Percentiles rank a stretch among this genome's conserved stretches.
Evolutionary conservation across 2,888 invertebrate species (phyloP).

Genomic region (Amblyjoppa fuscipennis): DNA sequence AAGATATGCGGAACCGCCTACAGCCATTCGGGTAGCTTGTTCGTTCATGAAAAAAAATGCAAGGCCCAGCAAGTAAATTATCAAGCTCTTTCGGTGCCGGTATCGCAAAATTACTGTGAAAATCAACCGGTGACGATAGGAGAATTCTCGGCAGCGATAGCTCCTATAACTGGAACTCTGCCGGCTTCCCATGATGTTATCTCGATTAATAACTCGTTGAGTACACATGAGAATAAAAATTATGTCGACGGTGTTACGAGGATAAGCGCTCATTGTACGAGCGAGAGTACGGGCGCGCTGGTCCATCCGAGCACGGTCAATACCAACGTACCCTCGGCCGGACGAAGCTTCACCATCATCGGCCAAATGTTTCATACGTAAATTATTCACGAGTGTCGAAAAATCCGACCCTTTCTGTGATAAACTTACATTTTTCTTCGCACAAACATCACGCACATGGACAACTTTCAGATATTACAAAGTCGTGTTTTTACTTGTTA

Average conservation of each 20-base stretch:
- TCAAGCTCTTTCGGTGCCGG: conserved; percentile 67
- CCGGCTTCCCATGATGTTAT: conserved; percentile 69
- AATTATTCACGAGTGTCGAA: conserved; percentile 22
- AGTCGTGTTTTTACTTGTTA: neutral
- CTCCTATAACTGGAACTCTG: conserved; percentile 72
- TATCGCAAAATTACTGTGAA: conserved; percentile 68
- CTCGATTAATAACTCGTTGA: conserved; percentile 64
- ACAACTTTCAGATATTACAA: neutral
- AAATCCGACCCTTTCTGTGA: conserved; percentile 72
- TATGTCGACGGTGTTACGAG: conserved; percentile 71
- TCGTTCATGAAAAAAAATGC: conserved; percentile 81
- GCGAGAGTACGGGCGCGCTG: conserved; percentile 68
- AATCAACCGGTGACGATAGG: conserved; percentile 34
- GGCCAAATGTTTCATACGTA: conserved; percentile 78
- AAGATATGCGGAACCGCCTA: conserved; percentile 82
- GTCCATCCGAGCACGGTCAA: conserved; percentile 70
- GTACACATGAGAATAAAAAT: conserved; percentile 66
- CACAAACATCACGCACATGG: neutral
- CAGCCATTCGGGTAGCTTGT: conserved; percentile 82
- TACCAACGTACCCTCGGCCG: conserved; percentile 71
- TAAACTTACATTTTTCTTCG: conserved; percentile 64
- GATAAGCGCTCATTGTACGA: conserved; percentile 61
- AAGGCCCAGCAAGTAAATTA: conserved; percentile 68
- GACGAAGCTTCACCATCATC: conserved; percentile 75
- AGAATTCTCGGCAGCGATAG: conserved; percentile 39